These are phyloP conservation scores for Agrilus cyanescens DNA, from an alignment of 2,888 invertebrate species.

Conservation along the genomic window DNA sequence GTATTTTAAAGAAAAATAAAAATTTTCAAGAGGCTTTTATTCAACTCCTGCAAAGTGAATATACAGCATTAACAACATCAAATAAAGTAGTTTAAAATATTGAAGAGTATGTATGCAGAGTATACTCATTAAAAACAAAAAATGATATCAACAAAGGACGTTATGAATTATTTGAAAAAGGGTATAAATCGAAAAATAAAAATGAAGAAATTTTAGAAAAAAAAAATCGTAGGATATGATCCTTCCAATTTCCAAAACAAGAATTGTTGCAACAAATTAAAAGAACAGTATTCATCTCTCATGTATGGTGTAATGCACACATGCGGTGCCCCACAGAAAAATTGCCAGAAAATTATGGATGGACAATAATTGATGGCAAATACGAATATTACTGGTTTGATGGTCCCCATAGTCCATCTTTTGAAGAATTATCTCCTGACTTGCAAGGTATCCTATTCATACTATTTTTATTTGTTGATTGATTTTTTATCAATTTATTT, in stretches of 20 bases:
- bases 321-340: no score
- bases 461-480: no score
- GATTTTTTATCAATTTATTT: no score
- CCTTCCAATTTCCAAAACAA: conserved; percentile 10
- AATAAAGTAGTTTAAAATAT: conserved; percentile 9
- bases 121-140: conserved; percentile 12
- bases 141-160: conserved; percentile 17
- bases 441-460: no score
- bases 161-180: conserved; percentile 18
- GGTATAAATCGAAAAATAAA: conserved; percentile 15
- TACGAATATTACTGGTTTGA: no score
- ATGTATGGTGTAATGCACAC: conserved; percentile 5
- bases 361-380: no score
- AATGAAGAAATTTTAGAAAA: conserved; percentile 14
- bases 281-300: no score
- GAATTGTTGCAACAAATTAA: conserved; percentile 13
- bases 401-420: no score
- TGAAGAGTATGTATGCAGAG: conserved; percentile 13
- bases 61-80: conserved; percentile 5
- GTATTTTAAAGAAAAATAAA: conserved; percentile 8
- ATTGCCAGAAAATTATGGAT: no score
- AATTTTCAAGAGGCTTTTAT: conserved; percentile 12
- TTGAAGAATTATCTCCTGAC: no score
- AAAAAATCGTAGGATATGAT: conserved; percentile 8
- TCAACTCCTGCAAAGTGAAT: conserved; percentile 5